Evolutionary conservation across 2,888 invertebrate genomes (phyloP).

Genomic region (Idaea aversata): DNA sequence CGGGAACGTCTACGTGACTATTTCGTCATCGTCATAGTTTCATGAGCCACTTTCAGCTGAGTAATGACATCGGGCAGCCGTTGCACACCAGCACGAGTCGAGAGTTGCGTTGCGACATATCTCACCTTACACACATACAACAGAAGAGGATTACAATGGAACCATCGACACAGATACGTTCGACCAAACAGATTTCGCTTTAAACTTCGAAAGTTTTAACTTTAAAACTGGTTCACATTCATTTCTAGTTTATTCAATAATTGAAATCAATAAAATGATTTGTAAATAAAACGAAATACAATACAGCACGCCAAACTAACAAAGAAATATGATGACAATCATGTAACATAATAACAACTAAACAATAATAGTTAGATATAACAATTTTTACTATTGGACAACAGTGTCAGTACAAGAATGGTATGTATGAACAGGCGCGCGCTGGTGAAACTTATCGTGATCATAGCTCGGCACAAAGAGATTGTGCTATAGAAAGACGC

Average conservation of each 20-base stretch:
- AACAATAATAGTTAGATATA: constrained; percentile 6
- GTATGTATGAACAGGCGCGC: constrained; percentile 35
- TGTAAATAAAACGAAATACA: background rate
- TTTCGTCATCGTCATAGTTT: constrained; percentile 63
- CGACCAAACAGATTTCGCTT: background rate
- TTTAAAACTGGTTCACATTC: background rate
- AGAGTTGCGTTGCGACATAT: constrained; percentile 44
- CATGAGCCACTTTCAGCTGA: constrained; percentile 63
- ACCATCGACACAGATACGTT: background rate
- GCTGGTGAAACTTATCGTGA: constrained; percentile 63
- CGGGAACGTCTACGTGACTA: constrained; percentile 58
- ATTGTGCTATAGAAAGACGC: constrained; percentile 53
- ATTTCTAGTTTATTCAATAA: background rate
- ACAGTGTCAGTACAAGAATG: constrained; percentile 12
- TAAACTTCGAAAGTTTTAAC: background rate
- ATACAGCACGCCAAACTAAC: background rate
- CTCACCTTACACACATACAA: constrained; percentile 15
- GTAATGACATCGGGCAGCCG: constrained; percentile 51
- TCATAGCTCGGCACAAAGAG: constrained; percentile 60
- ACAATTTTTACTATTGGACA: constrained; percentile 19
- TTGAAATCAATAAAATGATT: background rate
- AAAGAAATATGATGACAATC: background rate
- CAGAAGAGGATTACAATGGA: constrained; percentile 2
- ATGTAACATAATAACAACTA: background rate
- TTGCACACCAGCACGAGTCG: constrained; percentile 33